Evolutionary conservation across 2,113 vertebrate species (phyloP), one percentile per base, ranked within the genome.

Genomic region (Tinamus guttatus): DNA sequence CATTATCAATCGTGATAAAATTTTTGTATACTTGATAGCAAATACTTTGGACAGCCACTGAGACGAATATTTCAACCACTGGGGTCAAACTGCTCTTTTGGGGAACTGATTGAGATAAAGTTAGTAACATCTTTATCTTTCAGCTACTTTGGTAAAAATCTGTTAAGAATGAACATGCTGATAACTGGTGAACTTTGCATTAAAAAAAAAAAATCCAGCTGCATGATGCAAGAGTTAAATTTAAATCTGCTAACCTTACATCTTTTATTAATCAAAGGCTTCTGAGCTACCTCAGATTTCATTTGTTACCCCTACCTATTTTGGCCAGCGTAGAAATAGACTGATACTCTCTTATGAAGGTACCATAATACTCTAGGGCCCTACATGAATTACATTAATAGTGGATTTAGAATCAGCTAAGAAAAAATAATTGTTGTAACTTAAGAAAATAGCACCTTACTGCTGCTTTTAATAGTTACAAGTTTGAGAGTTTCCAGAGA

Each of bases 301-400:
- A 74, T 87, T 89, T 94, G 82, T 73, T 58, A 73, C 41, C 68
- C 67, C 36, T 78, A 16, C 45, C 4, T 74, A 38, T 93, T 81
- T 69, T 81, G 65, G 85, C 81, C 93, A 65, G 89, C 93, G 77
- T 79, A 81, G 89, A 93, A 96, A 93, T 82, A 63, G 49, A 52
- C 1, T 0, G 45, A 36, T 8, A 21, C 34, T 36, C 71, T 86
- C n/a, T 45, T 62, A 79, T 79, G 68, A 74, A 79, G 77, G 41
- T 83, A 74, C 70, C 32, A 13, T 80, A 84, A 90, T 81, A 43
- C 64, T 70, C 21, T 59, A 22, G 36, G 60, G 51, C 41, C 2
- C 15, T 1, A 5, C 74, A 83, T 59, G 95, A 92, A 95, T 92
- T 88, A 90, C 54, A 79, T 95, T 87, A 95, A 81, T 77, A 87